A percentile compares a stretch with the other conserved stretches of the same genome.
Conservation (phyloP, 2,113 vertebrate genomes). For the Vulpes vulpes region DNA sequence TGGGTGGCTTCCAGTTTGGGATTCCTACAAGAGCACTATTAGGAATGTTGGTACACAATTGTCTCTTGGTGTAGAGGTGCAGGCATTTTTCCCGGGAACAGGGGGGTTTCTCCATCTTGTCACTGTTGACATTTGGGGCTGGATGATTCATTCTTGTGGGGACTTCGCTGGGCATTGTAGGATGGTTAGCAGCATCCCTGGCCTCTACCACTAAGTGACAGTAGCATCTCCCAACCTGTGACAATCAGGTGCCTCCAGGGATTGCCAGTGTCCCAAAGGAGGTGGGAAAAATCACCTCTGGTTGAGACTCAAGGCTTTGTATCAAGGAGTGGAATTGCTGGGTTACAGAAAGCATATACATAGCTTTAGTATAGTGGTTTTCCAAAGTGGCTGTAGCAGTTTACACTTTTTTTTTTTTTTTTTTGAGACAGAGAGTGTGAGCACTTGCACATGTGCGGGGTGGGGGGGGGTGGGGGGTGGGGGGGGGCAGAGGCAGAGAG, state of each 20-base stretch:
- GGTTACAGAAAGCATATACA: background rate
- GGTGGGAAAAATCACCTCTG: background rate
- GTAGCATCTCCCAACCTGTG: background rate
- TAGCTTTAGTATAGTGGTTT: background rate
- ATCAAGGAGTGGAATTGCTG: background rate
- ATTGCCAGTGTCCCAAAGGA: background rate
- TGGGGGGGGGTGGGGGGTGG: no score
- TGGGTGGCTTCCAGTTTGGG: background rate
- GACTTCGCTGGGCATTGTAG: background rate
- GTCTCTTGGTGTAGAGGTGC: background rate
- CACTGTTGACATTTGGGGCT: background rate
- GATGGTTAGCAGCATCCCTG: background rate
- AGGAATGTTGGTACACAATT: background rate
- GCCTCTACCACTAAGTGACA: background rate
- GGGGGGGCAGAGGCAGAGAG: no score
- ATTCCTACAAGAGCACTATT: background rate
- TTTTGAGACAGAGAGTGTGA: no score
- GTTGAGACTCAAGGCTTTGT: background rate
- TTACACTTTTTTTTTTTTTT: background rate
- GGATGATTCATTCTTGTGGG: background rate
- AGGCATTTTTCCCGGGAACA: background rate
- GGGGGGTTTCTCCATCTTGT: background rate
- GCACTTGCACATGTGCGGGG: no score
- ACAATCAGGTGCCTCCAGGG: background rate
- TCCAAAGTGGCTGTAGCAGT: background rate